Evolutionary conservation across 30 jellyfish, hydroid and myxozoan genomes (phyloP), one percentile per base, ranked within the genome.

Genomic region (Chrysaora quinquecirrha): DNA sequence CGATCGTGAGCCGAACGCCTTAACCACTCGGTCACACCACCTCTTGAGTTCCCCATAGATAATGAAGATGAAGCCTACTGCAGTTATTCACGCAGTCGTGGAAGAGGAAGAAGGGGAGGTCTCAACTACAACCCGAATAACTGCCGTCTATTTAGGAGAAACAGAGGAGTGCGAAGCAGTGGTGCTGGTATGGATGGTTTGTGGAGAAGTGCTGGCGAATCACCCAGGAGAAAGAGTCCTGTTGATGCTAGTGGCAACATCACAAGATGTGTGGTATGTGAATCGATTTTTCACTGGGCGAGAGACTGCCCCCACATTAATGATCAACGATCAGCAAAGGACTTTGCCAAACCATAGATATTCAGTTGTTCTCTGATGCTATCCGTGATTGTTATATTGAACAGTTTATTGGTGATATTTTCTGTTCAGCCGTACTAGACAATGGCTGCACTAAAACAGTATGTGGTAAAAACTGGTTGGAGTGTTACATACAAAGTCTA

Each of bases 221-320:
- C n/a, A n/a, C n/a, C 16, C 9, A 43, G 58, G 58, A 43, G 16
- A 16, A 43, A 43, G 16, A 43, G 16, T 43, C 58, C 58, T 6
- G 12, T 20, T 6, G 72, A 60, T 25, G 32, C 29, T 4, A 6
- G 6, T 60, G 72, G 72, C 10, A 21, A 25, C n/a, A 25, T 20
- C n/a, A 4, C 72, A 4, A 60, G 23, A 60, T 60, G 72, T 60
- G 72, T 20, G 22, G n/a, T 60, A 6, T 60, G 72, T 60, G 22
- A 60, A 60, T n/a, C 32, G 12, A 25, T 60, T n/a, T 60, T n/a
- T 22, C 72, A 60, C n/a, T 60, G 23, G 72, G 32, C 29, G 6
- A 9, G 32, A 60, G 72, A 60, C 23, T 60, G 72, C 23, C 72
- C 72, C 10, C 19, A 60, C 12, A 60, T 4, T 4, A 9, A 6